Base-by-base conservation (phyloP, 2,888 invertebrate genomes). In the Dendrolimus houi region DNA sequence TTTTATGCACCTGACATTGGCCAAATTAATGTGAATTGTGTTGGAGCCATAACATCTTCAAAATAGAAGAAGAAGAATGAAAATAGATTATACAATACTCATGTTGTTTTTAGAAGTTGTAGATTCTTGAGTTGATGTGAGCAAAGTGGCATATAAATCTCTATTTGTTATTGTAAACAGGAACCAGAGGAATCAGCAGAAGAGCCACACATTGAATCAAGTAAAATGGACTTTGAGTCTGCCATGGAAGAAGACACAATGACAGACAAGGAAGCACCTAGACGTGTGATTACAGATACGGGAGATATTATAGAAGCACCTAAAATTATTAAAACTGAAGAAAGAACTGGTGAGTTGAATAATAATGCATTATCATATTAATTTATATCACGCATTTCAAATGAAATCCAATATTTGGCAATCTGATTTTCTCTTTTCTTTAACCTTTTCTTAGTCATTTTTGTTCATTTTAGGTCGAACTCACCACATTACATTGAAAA, bases 261-360 rank as follows among this genome's bases (percentile, higher is more conserved):
- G 1, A 41, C 55, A 9, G 81, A 83, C 9, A 79, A 72, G 54
- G 81, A 75, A 47, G 40, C 64, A 0, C 66, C 81, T 0, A 72
- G 83, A 7, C 76, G 86, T 6, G 80, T 89, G 56, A 88, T 90
- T 58, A 88, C 89, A 0, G 87, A 87, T 9, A 79, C 81, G 0
- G 89, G 89, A 0, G 76, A 81, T 58, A 89, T 89, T 63, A 78
- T 89, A 0, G 87, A 87, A 56, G 72, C 81, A 10, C 75, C 80
- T 0, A 47, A 73, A 0, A 8, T 64, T 3, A 58, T 63, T 1
- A 63, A 64, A 60, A 13, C 62, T 9, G 57, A 58, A 8, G 55
- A 58, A 0, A 58, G 47, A 47, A 47, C 12, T 8, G 47, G 47
- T 47, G 12, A 47, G 29, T 29, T 29, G 0, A 6, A 29, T 29